Conservation (phyloP, 2,888 invertebrate species). For the Eudemis profundana region DNA sequence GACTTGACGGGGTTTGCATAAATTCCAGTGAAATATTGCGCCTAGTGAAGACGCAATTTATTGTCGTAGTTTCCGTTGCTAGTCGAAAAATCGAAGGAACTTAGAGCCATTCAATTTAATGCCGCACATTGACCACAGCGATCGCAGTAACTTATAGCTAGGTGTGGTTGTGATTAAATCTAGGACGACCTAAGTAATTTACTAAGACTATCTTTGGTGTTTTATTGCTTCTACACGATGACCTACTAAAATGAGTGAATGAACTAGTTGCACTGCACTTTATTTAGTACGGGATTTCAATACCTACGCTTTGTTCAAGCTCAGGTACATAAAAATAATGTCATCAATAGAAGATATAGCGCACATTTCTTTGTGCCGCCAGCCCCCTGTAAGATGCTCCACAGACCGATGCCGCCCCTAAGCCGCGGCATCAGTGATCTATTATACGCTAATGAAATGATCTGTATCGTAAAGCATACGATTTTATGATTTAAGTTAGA, state of each 20-base stretch:
- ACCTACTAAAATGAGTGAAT: constrained; percentile 7
- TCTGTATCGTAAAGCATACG: too few species aligned
- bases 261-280: too few species aligned
- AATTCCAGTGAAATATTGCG: constrained; percentile 5
- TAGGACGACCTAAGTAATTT: constrained; percentile 1
- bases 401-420: too few species aligned
- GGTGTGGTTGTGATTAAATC: not conserved
- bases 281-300: too few species aligned
- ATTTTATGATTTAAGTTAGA: constrained; percentile 68
- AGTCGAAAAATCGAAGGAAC: constrained; percentile 11
- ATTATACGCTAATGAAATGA: too few species aligned
- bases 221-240: not conserved
- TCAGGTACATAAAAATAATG: too few species aligned
- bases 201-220: constrained; percentile 6
- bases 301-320: too few species aligned
- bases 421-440: too few species aligned
- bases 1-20: constrained; percentile 4
- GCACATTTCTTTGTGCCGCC: too few species aligned
- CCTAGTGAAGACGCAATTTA: constrained; percentile 2
- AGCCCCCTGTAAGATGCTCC: too few species aligned
- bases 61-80: constrained; percentile 18
- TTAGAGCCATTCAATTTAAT: not conserved
- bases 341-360: too few species aligned
- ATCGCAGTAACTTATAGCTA: not conserved
- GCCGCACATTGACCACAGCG: not conserved